phyloP scores from a whole-genome alignment of 2,113 vertebrate genomes.

The Phalacrocorax pelagicus region DNA sequence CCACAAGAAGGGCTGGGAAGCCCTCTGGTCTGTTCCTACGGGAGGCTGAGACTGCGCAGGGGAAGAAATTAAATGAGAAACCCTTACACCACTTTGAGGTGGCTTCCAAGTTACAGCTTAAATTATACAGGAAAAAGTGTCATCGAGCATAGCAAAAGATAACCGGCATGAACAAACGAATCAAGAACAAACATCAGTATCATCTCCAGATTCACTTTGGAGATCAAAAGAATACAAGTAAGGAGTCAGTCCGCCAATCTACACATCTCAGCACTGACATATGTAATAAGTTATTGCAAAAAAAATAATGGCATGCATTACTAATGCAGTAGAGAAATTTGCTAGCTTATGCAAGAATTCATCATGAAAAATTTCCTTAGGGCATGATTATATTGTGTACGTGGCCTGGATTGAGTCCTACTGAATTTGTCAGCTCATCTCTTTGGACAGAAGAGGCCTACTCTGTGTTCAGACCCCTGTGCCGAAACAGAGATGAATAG shows the following conservation, averaged over 20 bases:
- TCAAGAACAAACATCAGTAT: not conserved
- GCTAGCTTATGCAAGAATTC: not conserved
- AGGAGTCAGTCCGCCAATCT: not conserved
- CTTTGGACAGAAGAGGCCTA: not conserved
- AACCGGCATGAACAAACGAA: not conserved
- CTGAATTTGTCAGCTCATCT: not conserved
- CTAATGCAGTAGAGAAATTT: not conserved
- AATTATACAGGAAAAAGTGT: not conserved
- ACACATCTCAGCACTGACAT: not conserved
- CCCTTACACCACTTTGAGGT: not conserved
- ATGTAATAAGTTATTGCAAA: not conserved
- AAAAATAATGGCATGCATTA: not conserved
- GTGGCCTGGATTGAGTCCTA: not conserved
- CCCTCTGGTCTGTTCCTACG: not conserved
- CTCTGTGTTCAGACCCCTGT: not conserved
- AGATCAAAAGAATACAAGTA: not conserved
- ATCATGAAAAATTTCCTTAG: not conserved
- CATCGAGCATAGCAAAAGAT: not conserved
- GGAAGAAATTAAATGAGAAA: not conserved
- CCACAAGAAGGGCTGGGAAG: not conserved
- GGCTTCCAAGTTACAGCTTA: not conserved
- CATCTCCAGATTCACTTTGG: not conserved
- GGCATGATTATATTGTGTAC: fast-evolving
- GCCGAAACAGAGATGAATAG: not conserved
- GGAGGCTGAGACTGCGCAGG: not conserved